These are phyloP conservation scores for Rhagonycha fulva DNA, from an alignment of 2,888 invertebrate species.

Conservation along the genomic window DNA sequence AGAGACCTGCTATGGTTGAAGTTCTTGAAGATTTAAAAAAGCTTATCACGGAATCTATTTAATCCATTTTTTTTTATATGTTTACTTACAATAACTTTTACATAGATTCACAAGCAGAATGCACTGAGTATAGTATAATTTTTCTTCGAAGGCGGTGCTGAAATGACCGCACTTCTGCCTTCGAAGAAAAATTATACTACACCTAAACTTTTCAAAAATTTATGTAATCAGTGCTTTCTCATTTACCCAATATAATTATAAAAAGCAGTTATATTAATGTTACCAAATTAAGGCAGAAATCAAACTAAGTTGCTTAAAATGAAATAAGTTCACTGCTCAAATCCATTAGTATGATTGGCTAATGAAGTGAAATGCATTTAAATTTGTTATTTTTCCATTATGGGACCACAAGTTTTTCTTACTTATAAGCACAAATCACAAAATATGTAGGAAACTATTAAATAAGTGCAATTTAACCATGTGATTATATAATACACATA, in stretches of 20 bases:
- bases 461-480: not conserved
- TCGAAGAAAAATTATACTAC: too few species aligned
- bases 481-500: not conserved
- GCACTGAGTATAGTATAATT: too few species aligned
- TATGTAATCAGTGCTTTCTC: too few species aligned
- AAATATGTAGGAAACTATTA: not conserved
- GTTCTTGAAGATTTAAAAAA: slow-evolving; percentile 54
- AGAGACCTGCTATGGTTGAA: slow-evolving; percentile 63
- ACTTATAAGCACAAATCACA: not conserved
- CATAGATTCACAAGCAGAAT: too few species aligned
- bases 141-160: too few species aligned
- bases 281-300: not conserved
- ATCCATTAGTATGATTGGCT: too few species aligned
- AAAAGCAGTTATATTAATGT: not conserved
- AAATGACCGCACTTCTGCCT: too few species aligned
- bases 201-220: not conserved
- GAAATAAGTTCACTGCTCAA: too few species aligned
- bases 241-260: too few species aligned
- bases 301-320: too few species aligned
- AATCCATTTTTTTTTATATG: not conserved
- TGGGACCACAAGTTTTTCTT: not conserved
- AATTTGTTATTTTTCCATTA: not conserved
- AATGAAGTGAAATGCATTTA: not conserved
- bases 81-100: not conserved
- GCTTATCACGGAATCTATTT: slow-evolving; percentile 42